These are phyloP conservation scores for Nannoperca australis DNA, from an alignment of 2,797 vertebrate genomes.

Conservation along the genomic window DNA sequence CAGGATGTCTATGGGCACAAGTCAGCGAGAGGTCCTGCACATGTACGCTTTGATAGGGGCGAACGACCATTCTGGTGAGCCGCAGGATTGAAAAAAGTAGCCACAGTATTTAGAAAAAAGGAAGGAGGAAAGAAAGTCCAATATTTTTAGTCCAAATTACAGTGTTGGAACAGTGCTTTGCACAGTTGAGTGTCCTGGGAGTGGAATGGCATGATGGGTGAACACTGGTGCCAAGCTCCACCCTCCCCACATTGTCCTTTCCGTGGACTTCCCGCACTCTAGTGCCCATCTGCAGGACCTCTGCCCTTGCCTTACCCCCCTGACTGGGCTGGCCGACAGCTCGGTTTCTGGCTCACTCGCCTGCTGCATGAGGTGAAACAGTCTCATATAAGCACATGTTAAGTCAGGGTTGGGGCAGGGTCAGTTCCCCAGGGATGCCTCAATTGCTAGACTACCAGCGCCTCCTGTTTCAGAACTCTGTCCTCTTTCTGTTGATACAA, in stretches of 20 bases:
- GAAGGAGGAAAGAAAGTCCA: conserved; percentile 88
- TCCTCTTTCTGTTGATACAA: conserved; percentile 62
- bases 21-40: conserved; percentile 82
- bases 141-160: conserved; percentile 93
- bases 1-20: conserved; percentile 73
- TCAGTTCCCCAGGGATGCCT: conserved; percentile 47
- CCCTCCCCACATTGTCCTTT: conserved; percentile 85
- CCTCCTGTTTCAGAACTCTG: conserved; percentile 38
- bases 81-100: conserved; percentile 83
- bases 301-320: conserved; percentile 67
- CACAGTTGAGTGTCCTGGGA: conserved; percentile 86
- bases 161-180: conserved; percentile 88
- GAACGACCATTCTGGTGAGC: conserved; percentile 86
- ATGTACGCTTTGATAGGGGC: conserved; percentile 85
- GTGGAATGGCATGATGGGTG: conserved; percentile 88
- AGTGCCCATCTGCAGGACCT: conserved; percentile 76
- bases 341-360: conserved; percentile 39
- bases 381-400: conserved; percentile 53
- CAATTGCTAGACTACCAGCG: conserved; percentile 34
- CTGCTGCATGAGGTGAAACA: conserved; percentile 62
- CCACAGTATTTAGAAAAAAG: conserved; percentile 86
- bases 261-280: conserved; percentile 79
- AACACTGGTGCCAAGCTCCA: conserved; percentile 84
- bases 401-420: conserved; percentile 54
- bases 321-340: conserved; percentile 38